These are phyloP conservation scores for Arenaria interpres DNA, from an alignment of 2,113 vertebrate species.

Conservation along the genomic window DNA sequence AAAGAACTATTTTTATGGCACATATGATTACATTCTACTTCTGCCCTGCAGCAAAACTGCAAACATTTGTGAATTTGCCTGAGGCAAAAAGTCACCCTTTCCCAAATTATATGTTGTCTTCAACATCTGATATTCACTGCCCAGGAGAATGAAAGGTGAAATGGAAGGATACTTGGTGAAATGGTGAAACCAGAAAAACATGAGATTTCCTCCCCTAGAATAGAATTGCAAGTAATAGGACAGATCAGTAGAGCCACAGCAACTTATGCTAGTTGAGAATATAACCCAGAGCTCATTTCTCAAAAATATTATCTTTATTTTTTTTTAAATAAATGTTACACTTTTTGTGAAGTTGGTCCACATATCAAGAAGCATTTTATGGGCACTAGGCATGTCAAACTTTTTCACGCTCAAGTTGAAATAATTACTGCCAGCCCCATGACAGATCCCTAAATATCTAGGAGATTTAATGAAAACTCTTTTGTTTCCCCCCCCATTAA, in stretches of 20 bases:
- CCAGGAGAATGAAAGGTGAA: constrained; percentile 43
- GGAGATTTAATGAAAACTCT: rapidly evolving
- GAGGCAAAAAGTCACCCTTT: constrained; percentile 12
- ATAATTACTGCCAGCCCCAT: neutral
- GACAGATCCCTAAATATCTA: neutral
- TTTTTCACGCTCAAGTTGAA: neutral
- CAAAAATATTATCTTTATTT: neutral
- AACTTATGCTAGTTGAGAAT: neutral
- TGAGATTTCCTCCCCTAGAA: neutral
- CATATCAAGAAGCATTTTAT: neutral
- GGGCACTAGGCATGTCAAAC: neutral
- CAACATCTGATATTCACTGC: constrained; percentile 47
- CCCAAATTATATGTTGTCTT: constrained; percentile 32
- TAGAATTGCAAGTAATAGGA: neutral
- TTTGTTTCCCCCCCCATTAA: neutral
- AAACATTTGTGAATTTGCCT: constrained; percentile 53
- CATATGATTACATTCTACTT: constrained; percentile 51
- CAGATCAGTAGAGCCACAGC: neutral
- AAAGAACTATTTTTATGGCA: constrained; percentile 16
- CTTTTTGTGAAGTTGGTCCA: neutral
- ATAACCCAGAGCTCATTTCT: neutral
- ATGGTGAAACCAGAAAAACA: neutral
- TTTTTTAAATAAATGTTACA: neutral
- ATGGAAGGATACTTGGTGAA: constrained; percentile 24
- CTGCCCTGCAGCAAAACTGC: constrained; percentile 48